Percentiles rank a stretch among this genome's conserved stretches.
These are phyloP conservation scores for Hormiphora californensis DNA, from an alignment of 37 sponge, comb jelly and placozoan genomes.

Conservation along the genomic window DNA sequence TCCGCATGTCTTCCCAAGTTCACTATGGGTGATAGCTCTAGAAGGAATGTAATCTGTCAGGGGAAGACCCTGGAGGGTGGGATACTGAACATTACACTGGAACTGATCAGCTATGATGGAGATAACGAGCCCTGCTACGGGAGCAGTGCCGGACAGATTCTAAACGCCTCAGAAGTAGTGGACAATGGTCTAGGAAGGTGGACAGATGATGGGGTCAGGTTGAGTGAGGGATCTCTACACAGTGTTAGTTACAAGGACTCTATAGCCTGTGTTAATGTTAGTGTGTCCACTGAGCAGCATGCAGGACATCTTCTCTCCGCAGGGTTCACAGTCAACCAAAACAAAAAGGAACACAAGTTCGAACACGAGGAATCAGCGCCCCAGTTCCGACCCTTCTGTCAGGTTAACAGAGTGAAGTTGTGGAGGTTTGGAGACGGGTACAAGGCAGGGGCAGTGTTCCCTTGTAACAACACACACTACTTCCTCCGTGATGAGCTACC, in stretches of 20 bases:
- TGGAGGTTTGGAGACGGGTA: not conserved
- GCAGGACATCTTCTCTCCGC: not conserved
- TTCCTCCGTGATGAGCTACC: not conserved
- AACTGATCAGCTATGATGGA: not conserved
- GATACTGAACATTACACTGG: not conserved
- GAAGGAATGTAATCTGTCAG: not conserved
- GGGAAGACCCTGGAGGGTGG: not conserved
- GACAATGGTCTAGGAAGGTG: not conserved
- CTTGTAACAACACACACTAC: not conserved
- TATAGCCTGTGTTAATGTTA: not conserved
- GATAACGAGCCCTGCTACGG: conserved; percentile 8
- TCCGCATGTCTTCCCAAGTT: not conserved
- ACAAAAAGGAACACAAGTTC: not conserved
- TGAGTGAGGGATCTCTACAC: not conserved
- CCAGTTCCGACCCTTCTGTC: not conserved
- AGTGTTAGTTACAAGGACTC: not conserved
- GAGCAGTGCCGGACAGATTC: not conserved
- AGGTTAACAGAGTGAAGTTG: not conserved
- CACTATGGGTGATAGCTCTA: not conserved
- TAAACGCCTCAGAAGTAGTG: not conserved
- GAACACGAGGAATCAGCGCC: not conserved
- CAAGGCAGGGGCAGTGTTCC: not conserved
- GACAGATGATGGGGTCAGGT: not conserved
- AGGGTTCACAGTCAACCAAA: not conserved
- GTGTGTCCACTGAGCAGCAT: not conserved